Conservation (phyloP, 2,113 vertebrate genomes). For the Albula goreensis region DNA sequence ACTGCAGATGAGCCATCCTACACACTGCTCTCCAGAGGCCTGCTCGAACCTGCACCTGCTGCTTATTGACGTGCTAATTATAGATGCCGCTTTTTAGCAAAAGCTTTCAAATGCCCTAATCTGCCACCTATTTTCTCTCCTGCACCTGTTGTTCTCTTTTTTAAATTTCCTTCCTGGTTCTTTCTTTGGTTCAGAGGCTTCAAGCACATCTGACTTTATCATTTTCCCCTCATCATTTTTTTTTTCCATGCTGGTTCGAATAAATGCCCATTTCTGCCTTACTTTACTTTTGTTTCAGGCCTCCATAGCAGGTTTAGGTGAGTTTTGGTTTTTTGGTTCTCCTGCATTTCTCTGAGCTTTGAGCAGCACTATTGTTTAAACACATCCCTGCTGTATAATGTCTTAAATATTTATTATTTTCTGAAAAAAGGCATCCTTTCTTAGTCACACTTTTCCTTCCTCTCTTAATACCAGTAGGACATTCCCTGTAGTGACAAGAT, state of each 20-base stretch:
- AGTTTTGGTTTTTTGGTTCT: too few relatives aligned
- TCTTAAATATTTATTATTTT: too few relatives aligned
- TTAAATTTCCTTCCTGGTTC: conserved; percentile 18
- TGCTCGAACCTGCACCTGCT: conserved; percentile 29
- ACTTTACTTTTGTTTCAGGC: too few relatives aligned
- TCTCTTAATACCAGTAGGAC: too few relatives aligned
- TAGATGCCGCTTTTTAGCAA: conserved; percentile 49
- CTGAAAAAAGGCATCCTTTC: too few relatives aligned
- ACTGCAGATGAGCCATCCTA: conserved; percentile 10
- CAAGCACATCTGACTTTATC: too few relatives aligned
- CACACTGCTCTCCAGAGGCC: conserved; percentile 28
- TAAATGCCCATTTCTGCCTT: neutral
- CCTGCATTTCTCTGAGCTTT: too few relatives aligned
- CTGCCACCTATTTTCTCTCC: conserved; percentile 14
- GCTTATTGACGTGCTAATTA: conserved; percentile 44
- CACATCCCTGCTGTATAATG: too few relatives aligned
- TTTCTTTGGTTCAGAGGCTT: neutral
- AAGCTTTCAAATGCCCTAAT: conserved; percentile 35
- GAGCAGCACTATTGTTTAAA: too few relatives aligned
- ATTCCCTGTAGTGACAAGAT: neutral
- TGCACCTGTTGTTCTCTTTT: conserved; percentile 35
- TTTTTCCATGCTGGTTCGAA: neutral
- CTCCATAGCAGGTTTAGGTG: too few relatives aligned
- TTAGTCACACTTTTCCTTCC: too few relatives aligned
- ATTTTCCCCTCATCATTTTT: neutral